phyloP scores from a whole-genome alignment of 2,113 vertebrate species.

The Chinchilla lanigera region DNA sequence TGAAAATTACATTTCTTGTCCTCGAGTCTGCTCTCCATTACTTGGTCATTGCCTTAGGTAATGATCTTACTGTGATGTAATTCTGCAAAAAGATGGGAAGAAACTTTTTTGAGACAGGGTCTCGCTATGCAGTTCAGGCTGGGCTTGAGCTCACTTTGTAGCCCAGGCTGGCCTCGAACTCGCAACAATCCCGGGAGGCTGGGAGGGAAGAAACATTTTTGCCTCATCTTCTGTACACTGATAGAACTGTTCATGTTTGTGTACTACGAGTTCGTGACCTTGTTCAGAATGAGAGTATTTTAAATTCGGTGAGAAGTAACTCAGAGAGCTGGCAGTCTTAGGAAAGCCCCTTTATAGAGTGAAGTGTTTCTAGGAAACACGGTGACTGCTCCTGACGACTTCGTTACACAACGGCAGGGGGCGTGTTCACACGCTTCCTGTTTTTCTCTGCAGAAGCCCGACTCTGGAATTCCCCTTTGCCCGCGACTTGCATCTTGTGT shows the following conservation, averaged over 20 bases:
- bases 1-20: background rate
- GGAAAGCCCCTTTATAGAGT: background rate
- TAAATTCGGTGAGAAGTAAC: background rate
- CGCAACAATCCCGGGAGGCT: no score
- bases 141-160: no score
- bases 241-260: fast-evolving
- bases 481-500: background rate
- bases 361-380: conserved; percentile 35
- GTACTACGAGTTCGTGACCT: background rate
- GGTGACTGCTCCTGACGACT: background rate
- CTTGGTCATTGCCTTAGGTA: background rate
- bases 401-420: fast-evolving
- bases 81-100: background rate
- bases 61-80: background rate
- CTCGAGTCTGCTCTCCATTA: background rate
- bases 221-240: no score
- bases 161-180: no score
- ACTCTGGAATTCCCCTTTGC: conserved; percentile 58
- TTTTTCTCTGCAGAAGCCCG: conserved; percentile 30
- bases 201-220: background rate
- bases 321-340: background rate
- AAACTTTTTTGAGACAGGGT: background rate
- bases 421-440: conserved; percentile 20
- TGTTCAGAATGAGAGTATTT: background rate
- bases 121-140: no score